These are phyloP conservation scores for Poeciliopsis turneri DNA, from an alignment of 2,797 vertebrate species.

Conservation along the genomic window DNA sequence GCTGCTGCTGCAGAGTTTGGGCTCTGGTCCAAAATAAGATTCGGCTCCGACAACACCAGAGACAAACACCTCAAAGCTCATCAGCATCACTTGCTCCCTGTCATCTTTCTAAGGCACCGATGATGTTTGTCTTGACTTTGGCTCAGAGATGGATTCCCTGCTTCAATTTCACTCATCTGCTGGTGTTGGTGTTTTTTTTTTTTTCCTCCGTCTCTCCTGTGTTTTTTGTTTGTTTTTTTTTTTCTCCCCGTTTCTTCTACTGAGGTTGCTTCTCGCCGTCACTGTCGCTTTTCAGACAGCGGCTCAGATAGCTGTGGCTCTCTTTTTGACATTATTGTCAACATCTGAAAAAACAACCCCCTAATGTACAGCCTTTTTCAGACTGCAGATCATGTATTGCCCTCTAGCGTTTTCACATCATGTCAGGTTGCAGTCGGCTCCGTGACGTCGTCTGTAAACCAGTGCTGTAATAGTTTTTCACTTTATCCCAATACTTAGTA, in stretches of 20 bases:
- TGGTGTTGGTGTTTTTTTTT: constrained; percentile 2
- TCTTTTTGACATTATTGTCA: not conserved
- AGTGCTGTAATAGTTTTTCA: too few relatives aligned
- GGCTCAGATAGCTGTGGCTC: not conserved
- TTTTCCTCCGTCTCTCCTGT: not conserved
- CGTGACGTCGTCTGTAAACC: too few relatives aligned
- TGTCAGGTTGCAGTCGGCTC: too few relatives aligned
- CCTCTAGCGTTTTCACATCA: too few relatives aligned
- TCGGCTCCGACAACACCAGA: constrained; percentile 17
- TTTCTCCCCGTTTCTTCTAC: constrained; percentile 8
- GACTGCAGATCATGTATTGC: too few relatives aligned
- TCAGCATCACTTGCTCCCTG: constrained; percentile 50
- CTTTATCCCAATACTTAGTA: too few relatives aligned
- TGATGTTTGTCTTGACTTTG: constrained; percentile 43
- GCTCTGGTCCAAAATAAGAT: constrained; percentile 18
- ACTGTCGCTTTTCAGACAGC: not conserved
- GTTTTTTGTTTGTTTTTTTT: not conserved
- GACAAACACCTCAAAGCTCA: constrained; percentile 49
- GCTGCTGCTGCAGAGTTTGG: constrained; percentile 16
- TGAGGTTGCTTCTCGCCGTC: not conserved
- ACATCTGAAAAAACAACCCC: not conserved
- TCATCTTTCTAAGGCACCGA: constrained; percentile 34
- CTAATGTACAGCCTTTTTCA: too few relatives aligned
- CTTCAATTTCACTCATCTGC: constrained; percentile 23
- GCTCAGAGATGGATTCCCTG: constrained; percentile 35